Evolutionary conservation across 1,140 invertebrate species (phyloP), one percentile per base, ranked within the genome.

Genomic region (Copidosoma floridanum): DNA sequence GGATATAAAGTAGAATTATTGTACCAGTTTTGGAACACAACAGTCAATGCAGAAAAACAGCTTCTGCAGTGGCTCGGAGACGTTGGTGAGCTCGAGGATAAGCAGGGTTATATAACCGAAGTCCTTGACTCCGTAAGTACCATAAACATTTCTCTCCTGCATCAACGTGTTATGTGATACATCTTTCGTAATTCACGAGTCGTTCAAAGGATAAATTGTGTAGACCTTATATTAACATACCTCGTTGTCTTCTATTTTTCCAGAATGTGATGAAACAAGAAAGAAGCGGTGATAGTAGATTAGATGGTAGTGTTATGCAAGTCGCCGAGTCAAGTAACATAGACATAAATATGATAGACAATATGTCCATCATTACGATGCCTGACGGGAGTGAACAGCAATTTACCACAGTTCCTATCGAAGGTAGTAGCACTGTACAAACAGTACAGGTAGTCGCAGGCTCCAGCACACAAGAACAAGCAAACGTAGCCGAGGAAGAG

Each of bases 1-100:
- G 77, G 81, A 59, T 82, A 81, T 67, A 85, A 85, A 80, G 77
- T 86, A 78, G 83, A 84, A 70, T 78, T 82, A 68, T 78, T 82
- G 65, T 84, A 84, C 71, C 77, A 84, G 69, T 86, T 84, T 76
- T 84, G 82, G 77, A 84, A 84, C 69, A 83, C 81, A 51, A 82
- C 81, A 18, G 78, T 75, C 5, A 82, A 79, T 67, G 77, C 83
- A 10, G 84, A 86, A 62, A 86, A 85, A 60, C 82, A 84, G 54
- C 74, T 86, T 63, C 61, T 82, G 41, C 74, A 82, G 74, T 84
- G 81, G 82, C 68, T 84, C 23, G 79, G 73, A 23, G 76, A 80
- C 61, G 77, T 77, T 26, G 78, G 75, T 21, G 73, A 65, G 16
- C 64, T 81, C 35, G 76, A 79, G 47, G 75, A 79, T 32, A 82